Base-by-base conservation (phyloP, 2,113 vertebrate species). In the Indicator indicator region DNA sequence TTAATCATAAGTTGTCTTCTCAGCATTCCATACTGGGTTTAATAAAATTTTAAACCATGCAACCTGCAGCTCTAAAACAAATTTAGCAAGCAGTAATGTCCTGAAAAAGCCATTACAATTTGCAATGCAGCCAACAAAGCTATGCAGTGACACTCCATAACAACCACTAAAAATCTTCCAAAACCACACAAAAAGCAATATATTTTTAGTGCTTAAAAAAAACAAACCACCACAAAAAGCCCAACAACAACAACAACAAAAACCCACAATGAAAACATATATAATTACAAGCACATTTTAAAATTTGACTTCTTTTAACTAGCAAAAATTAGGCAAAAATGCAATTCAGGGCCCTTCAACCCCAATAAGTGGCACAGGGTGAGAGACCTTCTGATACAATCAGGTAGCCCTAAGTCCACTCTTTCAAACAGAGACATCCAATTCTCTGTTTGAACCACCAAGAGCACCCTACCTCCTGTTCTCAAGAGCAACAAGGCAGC, bases 161-260 rank as follows among this genome's bases (percentile, higher is more conserved):
- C 18, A 86, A 64, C 71, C 68, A 56, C 30, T 83, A 79, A 92
- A 92, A 87, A 56, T 56, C 20, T 59, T 83, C 24, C 52, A 90
- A 63, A 78, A 64, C 75, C 75, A 89, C 93, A 95, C 33, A 91
- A 88, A 87, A 73, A 73, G 16, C 33, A 80, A 71, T 71, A 19
- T 71, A 91, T 85, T 95, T 94, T 92, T 89, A 94, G 87, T 40
- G 38, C 42, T 68, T 74, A 59, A 78, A 88, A 83, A 59, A 68
- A 89, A 83, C 77, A 54, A 56, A 91, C 18, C 11, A 20, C 13
- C 27, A 54, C 20, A 9, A 52, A 42, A 42, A 46, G 4, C 46
- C 8, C 50, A 42, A 42, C 42, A 42, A 42, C 42, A 42, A 42
- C 14, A 42, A 14, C 12, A 19, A 48, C 17, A 17, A 87, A 84